Conservation (phyloP, 2,888 invertebrate genomes). For the Aphodius granarius region DNA sequence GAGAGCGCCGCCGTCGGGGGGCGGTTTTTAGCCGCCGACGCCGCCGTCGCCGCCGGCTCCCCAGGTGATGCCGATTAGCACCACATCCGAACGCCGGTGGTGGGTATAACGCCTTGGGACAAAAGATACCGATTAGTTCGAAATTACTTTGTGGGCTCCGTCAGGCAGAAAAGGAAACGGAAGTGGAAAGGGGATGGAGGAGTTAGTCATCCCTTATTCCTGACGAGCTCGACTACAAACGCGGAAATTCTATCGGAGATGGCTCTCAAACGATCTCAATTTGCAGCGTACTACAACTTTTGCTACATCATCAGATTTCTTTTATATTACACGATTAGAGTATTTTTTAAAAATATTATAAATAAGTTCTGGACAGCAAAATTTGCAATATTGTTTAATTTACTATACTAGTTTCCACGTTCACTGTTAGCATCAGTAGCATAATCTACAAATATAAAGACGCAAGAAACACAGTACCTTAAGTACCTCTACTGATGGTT, state of each 20-base stretch:
- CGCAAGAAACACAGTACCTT: too few relatives aligned
- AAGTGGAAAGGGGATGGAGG: slow-evolving; percentile 16
- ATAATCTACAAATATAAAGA: too few relatives aligned
- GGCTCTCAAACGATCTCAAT: not conserved
- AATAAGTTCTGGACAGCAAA: not conserved
- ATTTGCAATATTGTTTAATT: too few relatives aligned
- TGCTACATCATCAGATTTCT: not conserved
- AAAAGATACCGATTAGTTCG: slow-evolving; percentile 38
- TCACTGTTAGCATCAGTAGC: too few relatives aligned
- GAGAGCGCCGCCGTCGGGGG: slow-evolving; percentile 8
- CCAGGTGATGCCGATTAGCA: slow-evolving; percentile 45
- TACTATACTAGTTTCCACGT: not conserved
- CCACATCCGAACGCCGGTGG: slow-evolving; percentile 37
- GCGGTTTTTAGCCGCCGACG: not conserved
- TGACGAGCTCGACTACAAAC: slow-evolving; percentile 11
- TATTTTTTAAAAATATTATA: not conserved
- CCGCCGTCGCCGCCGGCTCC: slow-evolving; percentile 31
- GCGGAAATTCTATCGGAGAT: slow-evolving; percentile 4
- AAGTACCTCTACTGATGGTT: too few relatives aligned
- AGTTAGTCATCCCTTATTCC: not conserved
- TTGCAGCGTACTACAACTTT: not conserved
- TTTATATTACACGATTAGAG: too few relatives aligned
- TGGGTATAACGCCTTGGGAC: slow-evolving; percentile 36
- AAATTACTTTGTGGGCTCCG: slow-evolving; percentile 33
- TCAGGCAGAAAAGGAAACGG: slow-evolving; percentile 18